Percentiles rank a stretch among this genome's conserved stretches.
Evolutionary conservation across 1,140 invertebrate genomes (phyloP).

Genomic region (Drosophila elegans): DNA sequence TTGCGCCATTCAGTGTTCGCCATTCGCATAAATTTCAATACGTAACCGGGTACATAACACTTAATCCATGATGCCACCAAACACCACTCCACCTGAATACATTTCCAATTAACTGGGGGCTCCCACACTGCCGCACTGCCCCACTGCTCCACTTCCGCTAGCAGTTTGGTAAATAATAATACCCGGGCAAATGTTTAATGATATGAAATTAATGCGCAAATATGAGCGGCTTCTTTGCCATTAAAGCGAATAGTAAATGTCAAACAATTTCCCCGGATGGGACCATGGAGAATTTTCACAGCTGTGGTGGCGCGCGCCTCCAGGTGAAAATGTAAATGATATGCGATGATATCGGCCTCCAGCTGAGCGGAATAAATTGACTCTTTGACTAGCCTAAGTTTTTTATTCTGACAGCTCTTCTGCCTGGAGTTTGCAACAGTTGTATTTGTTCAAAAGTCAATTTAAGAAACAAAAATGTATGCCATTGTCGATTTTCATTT

Average conservation of each 20-base stretch:
- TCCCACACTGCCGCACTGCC: not conserved
- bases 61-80: conserved; percentile 28
- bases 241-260: conserved; percentile 40
- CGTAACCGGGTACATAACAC: conserved; percentile 22
- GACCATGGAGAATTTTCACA: conserved; percentile 44
- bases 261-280: conserved; percentile 15
- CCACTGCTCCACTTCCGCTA: not conserved
- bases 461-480: conserved; percentile 48
- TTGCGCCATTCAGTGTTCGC: conserved; percentile 33
- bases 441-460: conserved; percentile 58
- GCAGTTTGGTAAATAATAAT: conserved; percentile 64
- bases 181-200: conserved; percentile 67
- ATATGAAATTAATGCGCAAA: conserved; percentile 77
- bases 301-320: conserved; percentile 16
- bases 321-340: conserved; percentile 63
- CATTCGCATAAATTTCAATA: conserved; percentile 76
- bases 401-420: conserved; percentile 4
- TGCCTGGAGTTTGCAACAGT: conserved; percentile 23
- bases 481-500: conserved; percentile 57
- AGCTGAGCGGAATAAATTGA: conserved; percentile 56
- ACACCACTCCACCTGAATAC: conserved; percentile 20
- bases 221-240: conserved; percentile 50
- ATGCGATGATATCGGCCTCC: conserved; percentile 41
- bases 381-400: conserved; percentile 16
- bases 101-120: conserved; percentile 62